phyloP scores from a whole-genome alignment of 2,888 invertebrate species.

The Sericinus montela region DNA sequence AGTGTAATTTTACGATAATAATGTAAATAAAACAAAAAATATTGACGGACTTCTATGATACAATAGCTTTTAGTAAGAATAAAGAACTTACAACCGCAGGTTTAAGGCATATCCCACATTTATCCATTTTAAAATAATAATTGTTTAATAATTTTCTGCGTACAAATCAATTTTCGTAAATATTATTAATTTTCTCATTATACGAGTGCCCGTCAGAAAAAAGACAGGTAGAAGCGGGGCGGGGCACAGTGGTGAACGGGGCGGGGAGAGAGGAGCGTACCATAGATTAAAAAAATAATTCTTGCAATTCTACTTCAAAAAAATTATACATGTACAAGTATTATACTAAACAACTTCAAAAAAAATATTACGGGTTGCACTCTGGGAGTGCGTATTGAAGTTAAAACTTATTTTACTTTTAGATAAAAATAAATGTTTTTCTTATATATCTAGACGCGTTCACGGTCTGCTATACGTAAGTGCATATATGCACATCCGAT shows the following conservation, averaged over 20 bases:
- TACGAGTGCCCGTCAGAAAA: conserved; percentile 41
- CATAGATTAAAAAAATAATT: conserved; percentile 20
- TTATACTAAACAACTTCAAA: too few species aligned
- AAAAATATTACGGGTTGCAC: too few species aligned
- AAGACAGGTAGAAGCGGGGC: conserved; percentile 53
- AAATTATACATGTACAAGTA: too few species aligned
- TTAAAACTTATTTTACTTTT: too few species aligned
- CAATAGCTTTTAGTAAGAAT: conserved; percentile 32
- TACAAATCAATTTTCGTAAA: conserved; percentile 51
- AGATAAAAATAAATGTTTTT: too few species aligned
- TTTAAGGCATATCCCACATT: conserved; percentile 71
- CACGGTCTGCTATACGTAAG: too few species aligned
- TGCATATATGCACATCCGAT: too few species aligned
- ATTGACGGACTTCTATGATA: conserved; percentile 48
- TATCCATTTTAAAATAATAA: conserved; percentile 55
- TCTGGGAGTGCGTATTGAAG: too few species aligned
- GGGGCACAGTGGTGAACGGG: conserved; percentile 49
- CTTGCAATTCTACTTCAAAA: too few species aligned
- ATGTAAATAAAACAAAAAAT: conserved; percentile 73
- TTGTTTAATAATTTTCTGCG: conserved; percentile 38
- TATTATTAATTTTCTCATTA: conserved; percentile 55
- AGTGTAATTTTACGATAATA: conserved; percentile 63
- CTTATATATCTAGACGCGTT: too few species aligned
- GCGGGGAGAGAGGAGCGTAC: conserved; percentile 35
- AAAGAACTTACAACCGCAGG: conserved; percentile 62